Conservation (phyloP, 1,140 invertebrate genomes). For the Formica exsecta region DNA sequence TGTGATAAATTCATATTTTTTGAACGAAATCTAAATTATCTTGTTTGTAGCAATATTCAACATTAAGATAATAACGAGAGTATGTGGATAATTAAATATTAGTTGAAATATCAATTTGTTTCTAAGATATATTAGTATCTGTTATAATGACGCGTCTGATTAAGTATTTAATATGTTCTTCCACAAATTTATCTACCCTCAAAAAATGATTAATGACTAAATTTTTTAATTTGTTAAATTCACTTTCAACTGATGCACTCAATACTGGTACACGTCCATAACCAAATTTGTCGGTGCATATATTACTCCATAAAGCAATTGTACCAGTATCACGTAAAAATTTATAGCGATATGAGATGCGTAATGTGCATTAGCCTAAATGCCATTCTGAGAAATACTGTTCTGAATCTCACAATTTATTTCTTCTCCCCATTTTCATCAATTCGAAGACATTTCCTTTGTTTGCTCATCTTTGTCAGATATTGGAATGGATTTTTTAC, state of each 20-base stretch:
- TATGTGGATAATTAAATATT: too few species aligned
- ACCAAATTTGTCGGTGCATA: slow-evolving; percentile 6
- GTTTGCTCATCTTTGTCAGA: neutral
- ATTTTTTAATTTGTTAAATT: slow-evolving; percentile 35
- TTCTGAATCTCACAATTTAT: neutral
- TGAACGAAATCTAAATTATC: too few species aligned
- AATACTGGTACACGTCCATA: slow-evolving; percentile 23
- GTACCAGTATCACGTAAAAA: neutral
- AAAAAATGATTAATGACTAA: neutral
- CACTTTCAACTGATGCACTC: neutral
- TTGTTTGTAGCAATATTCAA: too few species aligned
- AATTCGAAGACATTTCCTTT: neutral
- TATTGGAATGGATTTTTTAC: neutral
- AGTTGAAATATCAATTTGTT: neutral
- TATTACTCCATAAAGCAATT: neutral
- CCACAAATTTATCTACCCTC: slow-evolving; percentile 8
- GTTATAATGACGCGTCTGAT: neutral
- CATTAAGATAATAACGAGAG: too few species aligned
- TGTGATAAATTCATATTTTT: too few species aligned
- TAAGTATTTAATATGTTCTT: slow-evolving; percentile 16
- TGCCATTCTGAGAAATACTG: neutral
- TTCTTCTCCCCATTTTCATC: neutral
- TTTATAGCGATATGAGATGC: neutral
- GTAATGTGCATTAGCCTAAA: neutral
- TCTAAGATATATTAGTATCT: neutral